Percentiles rank a stretch among this genome's conserved stretches.
Conservation (phyloP, 2,797 vertebrate species). For the Bradypodion pumilum region DNA sequence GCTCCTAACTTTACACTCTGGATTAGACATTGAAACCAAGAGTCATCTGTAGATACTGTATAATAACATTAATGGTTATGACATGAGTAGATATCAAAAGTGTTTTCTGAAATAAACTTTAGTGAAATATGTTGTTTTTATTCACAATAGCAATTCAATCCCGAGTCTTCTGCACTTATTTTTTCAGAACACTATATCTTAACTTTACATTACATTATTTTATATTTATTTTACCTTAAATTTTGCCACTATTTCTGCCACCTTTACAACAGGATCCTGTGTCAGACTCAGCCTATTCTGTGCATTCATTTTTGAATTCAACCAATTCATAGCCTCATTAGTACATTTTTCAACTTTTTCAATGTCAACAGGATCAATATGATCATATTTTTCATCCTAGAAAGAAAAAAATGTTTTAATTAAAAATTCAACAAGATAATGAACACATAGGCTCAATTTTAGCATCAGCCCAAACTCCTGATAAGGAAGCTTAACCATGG, state of each 20-base stretch:
- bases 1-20: too few species aligned
- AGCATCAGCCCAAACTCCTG: background rate
- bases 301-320: slow-evolving; percentile 91
- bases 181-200: background rate
- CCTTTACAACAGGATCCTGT: slow-evolving; percentile 91
- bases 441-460: background rate
- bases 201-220: background rate
- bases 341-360: slow-evolving; percentile 86
- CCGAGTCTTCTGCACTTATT: background rate
- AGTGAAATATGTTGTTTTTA: background rate
- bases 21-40: too few species aligned
- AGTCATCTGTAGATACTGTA: background rate
- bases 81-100: background rate
- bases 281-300: slow-evolving; percentile 88
- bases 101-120: background rate
- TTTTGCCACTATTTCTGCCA: slow-evolving; percentile 90
- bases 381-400: slow-evolving; percentile 89
- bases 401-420: background rate
- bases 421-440: background rate
- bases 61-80: background rate
- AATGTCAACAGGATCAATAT: slow-evolving; percentile 87
- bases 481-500: background rate
- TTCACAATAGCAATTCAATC: background rate
- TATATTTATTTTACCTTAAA: slow-evolving; percentile 93
- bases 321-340: slow-evolving; percentile 88